Conservation (phyloP, 1,140 invertebrate species). For the Leptinotarsa undecemlineata region DNA sequence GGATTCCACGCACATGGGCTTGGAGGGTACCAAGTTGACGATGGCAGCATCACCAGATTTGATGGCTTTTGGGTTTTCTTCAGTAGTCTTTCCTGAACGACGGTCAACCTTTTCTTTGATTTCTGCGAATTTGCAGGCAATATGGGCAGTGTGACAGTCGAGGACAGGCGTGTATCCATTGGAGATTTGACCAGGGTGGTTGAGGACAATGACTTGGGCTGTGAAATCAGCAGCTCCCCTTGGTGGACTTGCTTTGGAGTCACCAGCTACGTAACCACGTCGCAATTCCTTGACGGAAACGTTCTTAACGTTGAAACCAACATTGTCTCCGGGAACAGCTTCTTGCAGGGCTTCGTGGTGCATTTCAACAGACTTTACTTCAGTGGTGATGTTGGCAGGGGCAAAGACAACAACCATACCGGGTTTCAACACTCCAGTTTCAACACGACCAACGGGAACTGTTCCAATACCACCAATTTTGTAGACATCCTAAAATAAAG, state of each 20-base stretch:
- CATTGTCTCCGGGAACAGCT: slow-evolving; percentile 90
- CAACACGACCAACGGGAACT: slow-evolving; percentile 94
- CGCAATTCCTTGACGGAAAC: slow-evolving; percentile 92
- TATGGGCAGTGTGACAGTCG: no score
- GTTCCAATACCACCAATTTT: slow-evolving; percentile 99
- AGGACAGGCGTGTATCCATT: no score
- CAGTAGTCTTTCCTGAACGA: slow-evolving; percentile 83
- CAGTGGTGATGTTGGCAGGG: slow-evolving; percentile 86
- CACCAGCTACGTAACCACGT: slow-evolving; percentile 87
- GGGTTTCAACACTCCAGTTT: slow-evolving; percentile 93
- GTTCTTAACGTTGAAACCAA: slow-evolving; percentile 96
- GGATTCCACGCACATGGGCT: slow-evolving; percentile 96
- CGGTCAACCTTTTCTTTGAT: slow-evolving; percentile 90
- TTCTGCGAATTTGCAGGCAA: no score
- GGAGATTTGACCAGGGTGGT: slow-evolving; percentile 90
- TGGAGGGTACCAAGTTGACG: slow-evolving; percentile 86
- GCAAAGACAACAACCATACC: slow-evolving; percentile 92
- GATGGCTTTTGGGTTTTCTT: slow-evolving; percentile 80
- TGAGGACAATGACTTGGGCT: slow-evolving; percentile 89
- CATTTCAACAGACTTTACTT: slow-evolving; percentile 97
- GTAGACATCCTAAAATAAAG: slow-evolving; percentile 81
- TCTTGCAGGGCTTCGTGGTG: slow-evolving; percentile 89
- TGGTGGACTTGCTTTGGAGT: slow-evolving; percentile 87
- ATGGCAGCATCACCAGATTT: slow-evolving; percentile 96
- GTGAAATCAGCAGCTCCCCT: slow-evolving; percentile 81